Percentiles rank a stretch among this genome's conserved stretches.
These are phyloP conservation scores for Nipponacmea schrenckii DNA, from an alignment of 2,888 invertebrate genomes.

Conservation along the genomic window DNA sequence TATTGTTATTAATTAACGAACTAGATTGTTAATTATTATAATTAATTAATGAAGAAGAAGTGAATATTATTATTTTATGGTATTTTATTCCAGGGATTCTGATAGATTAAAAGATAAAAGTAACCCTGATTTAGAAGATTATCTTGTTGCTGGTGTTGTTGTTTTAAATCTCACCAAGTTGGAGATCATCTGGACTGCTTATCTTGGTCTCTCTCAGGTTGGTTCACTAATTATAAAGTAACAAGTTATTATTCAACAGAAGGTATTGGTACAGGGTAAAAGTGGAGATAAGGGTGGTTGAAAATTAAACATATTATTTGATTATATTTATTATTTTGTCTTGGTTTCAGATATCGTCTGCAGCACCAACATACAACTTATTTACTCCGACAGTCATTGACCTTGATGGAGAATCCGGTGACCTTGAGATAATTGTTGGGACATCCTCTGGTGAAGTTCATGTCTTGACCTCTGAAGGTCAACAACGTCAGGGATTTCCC, in stretches of 20 bases:
- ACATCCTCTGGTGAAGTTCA: slow-evolving; percentile 59
- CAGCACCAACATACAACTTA: slow-evolving; percentile 59
- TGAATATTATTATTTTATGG: too few relatives aligned
- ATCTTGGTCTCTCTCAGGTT: slow-evolving; percentile 32
- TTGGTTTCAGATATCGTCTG: slow-evolving; percentile 39
- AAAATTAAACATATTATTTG: too few relatives aligned
- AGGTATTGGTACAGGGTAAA: too few relatives aligned
- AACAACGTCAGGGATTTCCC: slow-evolving; percentile 53
- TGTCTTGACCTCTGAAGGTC: slow-evolving; percentile 42
- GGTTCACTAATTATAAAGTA: background rate
- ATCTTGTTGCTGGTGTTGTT: slow-evolving; percentile 49
- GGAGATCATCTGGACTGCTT: slow-evolving; percentile 37
- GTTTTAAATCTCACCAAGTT: slow-evolving; percentile 51
- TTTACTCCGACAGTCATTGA: slow-evolving; percentile 60
- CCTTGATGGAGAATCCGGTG: slow-evolving; percentile 51
- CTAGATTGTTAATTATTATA: too few relatives aligned
- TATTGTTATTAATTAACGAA: too few relatives aligned
- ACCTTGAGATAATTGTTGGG: slow-evolving; percentile 55
- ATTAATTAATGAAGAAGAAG: too few relatives aligned
- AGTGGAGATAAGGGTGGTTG: too few relatives aligned
- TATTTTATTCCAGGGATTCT: too few relatives aligned
- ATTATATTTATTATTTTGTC: too few relatives aligned
- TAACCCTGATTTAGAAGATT: slow-evolving; percentile 45
- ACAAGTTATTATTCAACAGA: background rate
- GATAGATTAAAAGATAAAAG: slow-evolving; percentile 36